Evolutionary conservation across 1,140 invertebrate genomes (phyloP).

Genomic region (Trachelipus rathkii): DNA sequence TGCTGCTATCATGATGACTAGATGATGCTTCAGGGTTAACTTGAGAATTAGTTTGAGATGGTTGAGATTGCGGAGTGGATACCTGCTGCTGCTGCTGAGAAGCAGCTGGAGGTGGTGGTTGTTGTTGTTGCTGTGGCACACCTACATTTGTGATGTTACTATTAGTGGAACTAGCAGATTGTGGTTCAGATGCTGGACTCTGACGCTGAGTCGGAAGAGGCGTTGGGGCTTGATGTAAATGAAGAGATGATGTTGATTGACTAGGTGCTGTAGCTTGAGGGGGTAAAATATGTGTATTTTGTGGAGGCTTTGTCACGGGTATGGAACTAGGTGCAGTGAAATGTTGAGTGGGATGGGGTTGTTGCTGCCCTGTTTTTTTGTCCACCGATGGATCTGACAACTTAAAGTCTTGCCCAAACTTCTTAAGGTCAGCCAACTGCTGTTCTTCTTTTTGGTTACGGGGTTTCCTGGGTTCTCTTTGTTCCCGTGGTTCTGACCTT

Average conservation of each 20-base stretch:
- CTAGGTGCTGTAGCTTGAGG: slow-evolving; percentile 27
- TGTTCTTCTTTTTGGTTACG: slow-evolving; percentile 50
- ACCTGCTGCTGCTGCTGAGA: slow-evolving; percentile 18
- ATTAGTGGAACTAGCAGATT: slow-evolving; percentile 1
- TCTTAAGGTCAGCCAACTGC: slow-evolving; percentile 57
- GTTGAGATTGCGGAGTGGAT: slow-evolving; percentile 10
- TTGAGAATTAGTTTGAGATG: slow-evolving; percentile 9
- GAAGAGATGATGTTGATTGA: slow-evolving; percentile 27
- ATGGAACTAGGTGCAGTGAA: background rate
- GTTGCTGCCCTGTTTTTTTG: slow-evolving; percentile 25
- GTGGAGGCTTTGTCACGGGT: slow-evolving; percentile 11
- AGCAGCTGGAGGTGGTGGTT: background rate
- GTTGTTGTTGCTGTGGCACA: slow-evolving; percentile 1
- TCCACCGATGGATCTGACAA: slow-evolving; percentile 51
- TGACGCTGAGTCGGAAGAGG: slow-evolving; percentile 26
- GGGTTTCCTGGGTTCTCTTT: slow-evolving; percentile 31
- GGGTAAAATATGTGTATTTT: slow-evolving; percentile 16
- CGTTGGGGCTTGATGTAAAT: slow-evolving; percentile 27
- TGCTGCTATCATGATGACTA: slow-evolving; percentile 17
- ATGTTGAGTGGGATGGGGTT: slow-evolving; percentile 33
- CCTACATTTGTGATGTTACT: slow-evolving; percentile 14
- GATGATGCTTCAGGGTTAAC: background rate
- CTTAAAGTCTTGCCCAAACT: slow-evolving; percentile 60
- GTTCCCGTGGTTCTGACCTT: slow-evolving; percentile 32
- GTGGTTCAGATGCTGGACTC: slow-evolving; percentile 11